These are phyloP conservation scores for Crypturellus tataupa DNA, from an alignment of 2,797 vertebrate species.

Conservation along the genomic window DNA sequence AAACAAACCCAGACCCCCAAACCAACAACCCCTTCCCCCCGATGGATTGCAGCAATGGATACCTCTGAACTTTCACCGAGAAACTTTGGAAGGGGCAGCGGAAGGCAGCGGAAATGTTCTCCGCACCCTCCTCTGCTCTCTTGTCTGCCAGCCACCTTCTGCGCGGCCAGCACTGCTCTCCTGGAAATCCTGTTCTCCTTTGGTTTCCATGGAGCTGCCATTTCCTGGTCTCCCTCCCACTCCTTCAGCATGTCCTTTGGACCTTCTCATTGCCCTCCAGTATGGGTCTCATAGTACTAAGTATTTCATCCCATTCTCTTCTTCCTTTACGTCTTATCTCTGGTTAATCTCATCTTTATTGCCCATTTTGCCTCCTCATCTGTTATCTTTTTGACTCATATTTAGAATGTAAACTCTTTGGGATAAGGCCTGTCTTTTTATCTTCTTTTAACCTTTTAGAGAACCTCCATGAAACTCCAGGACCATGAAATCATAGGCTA, in stretches of 20 bases:
- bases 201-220: slow-evolving; percentile 30
- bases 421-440: slow-evolving; percentile 5
- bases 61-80: not conserved
- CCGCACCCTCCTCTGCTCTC: accelerated
- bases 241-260: slow-evolving; percentile 2
- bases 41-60: slow-evolving; percentile 2
- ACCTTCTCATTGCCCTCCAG: slow-evolving; percentile 67
- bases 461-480: not conserved
- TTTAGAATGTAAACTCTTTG: slow-evolving; percentile 33
- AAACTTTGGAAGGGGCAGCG: not conserved
- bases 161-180: not conserved
- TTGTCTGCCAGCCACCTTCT: accelerated
- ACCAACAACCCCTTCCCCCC: not conserved
- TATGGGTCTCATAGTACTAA: not conserved
- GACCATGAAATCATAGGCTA: slow-evolving; percentile 19
- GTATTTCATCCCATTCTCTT: slow-evolving; percentile 55
- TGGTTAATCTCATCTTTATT: slow-evolving; percentile 31
- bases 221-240: slow-evolving; percentile 56
- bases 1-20: slow-evolving; percentile 31
- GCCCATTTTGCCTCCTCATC: slow-evolving; percentile 6
- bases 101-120: not conserved
- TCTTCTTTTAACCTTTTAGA: slow-evolving; percentile 18
- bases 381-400: slow-evolving; percentile 10
- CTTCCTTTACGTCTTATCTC: slow-evolving; percentile 40
- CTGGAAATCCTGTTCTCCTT: slow-evolving; percentile 41